Evolutionary conservation across 2,888 invertebrate genomes (phyloP).

Genomic region (Drosophila nigritarsus): DNA sequence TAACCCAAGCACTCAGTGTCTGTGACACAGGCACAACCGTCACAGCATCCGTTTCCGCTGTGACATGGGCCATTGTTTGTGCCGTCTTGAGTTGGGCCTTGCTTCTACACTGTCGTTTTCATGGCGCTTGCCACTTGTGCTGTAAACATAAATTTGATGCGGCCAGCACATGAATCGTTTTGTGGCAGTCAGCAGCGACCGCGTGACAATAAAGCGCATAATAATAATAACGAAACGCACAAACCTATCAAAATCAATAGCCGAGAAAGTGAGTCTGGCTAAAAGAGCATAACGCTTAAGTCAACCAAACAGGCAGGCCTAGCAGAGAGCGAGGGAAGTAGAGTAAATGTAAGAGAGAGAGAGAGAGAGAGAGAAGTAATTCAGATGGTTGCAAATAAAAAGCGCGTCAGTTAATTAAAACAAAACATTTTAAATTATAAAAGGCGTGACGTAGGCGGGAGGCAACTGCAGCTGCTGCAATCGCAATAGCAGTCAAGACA

Average conservation of each 20-base stretch:
- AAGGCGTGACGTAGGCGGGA: constrained; percentile 21
- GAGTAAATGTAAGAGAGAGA: not conserved
- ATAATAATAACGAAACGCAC: constrained; percentile 60
- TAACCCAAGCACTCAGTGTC: constrained; percentile 69
- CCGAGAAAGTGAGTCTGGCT: constrained; percentile 17
- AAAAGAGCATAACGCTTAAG: constrained; percentile 23
- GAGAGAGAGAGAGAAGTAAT: not conserved
- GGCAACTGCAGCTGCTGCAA: constrained; percentile 27
- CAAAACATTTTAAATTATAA: constrained; percentile 83
- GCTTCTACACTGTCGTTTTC: constrained; percentile 52
- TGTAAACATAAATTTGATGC: constrained; percentile 77
- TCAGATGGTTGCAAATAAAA: constrained; percentile 56
- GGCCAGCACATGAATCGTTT: constrained; percentile 58
- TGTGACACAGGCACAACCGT: constrained; percentile 30
- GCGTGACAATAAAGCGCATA: constrained; percentile 78
- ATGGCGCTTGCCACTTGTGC: constrained; percentile 70
- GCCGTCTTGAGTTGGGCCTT: constrained; percentile 30
- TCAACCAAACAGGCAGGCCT: not conserved
- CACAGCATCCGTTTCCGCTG: constrained; percentile 63
- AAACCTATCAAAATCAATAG: constrained; percentile 63
- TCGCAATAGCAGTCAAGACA: constrained; percentile 33
- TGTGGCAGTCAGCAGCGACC: constrained; percentile 47
- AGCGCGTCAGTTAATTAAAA: constrained; percentile 79
- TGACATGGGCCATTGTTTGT: constrained; percentile 69
- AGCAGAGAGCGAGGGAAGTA: not conserved